Evolutionary conservation across 2,888 invertebrate species (phyloP), one percentile per base, ranked within the genome.

Genomic region (Noctuana brunneofusca): DNA sequence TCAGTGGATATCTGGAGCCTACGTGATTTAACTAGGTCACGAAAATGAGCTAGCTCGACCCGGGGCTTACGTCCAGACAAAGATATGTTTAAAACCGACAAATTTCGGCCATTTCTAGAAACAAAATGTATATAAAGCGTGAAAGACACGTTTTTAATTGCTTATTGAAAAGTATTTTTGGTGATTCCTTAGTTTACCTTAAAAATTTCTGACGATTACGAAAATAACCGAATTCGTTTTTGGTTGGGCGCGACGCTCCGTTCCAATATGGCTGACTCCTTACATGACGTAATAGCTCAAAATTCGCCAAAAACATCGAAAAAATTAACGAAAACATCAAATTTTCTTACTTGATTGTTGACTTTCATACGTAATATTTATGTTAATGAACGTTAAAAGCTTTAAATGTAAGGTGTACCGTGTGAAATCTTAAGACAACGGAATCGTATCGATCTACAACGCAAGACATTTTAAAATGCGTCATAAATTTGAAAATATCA

Each of bases 231-330:
- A 60, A 60, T 35, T 14, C 59, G 59, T 57, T 54, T 56, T 62
- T 68, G 66, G 74, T 72, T 72, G 68, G 75, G 75, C 67, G 62
- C 66, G 78, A 80, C 80, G 83, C 80, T 78, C 79, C 77, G 84
- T 86, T 87, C 73, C 86, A 88, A 88, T 81, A 87, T 88, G 88
- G 88, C 88, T 79, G 57, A 68, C 65, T 65, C 65, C 52, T 63
- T 64, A 66, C 52, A 64, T 80, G 80, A 81, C 76, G 83, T 79
- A 73, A 73, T 66, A 64, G 48, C 22, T 65, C 59, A 60, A 68
- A 68, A 66, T 66, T 66, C 50, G 65, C 66, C 53, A 56, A 59
- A 65, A 27, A 20, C 8, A 32, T 11, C 30, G 46, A 46, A 20
- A 35, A n/a, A 30, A 20, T n/a, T n/a, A 5, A 12, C 11, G n/a